Evolutionary conservation across 2,888 invertebrate species (phyloP).

Genomic region (Metalampra italica): DNA sequence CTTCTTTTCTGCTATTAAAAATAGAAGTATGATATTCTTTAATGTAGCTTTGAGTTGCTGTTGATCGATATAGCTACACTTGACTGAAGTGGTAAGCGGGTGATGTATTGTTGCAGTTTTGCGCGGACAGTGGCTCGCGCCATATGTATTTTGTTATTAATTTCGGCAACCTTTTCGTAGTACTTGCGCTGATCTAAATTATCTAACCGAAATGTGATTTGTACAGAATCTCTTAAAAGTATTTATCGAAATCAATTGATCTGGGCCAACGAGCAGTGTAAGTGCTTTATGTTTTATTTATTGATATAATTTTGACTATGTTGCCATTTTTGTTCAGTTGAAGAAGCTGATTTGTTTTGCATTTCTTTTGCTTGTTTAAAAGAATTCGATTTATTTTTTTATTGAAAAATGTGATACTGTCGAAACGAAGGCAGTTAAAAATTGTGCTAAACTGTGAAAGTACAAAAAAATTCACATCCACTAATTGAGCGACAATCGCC

Average conservation of each 20-base stretch:
- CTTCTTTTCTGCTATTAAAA: too few relatives aligned
- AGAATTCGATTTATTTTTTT: not conserved
- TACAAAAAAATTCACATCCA: not conserved
- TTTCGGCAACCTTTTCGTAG: constrained; percentile 29
- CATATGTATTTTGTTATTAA: constrained; percentile 17
- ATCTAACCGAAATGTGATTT: constrained; percentile 17
- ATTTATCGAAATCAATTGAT: constrained; percentile 6
- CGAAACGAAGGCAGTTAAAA: not conserved
- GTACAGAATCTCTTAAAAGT: constrained; percentile 10
- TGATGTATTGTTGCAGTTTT: not conserved
- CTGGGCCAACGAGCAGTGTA: constrained; percentile 27
- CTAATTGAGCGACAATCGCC: constrained; percentile 20
- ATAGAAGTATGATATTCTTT: too few relatives aligned
- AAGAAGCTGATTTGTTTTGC: constrained; percentile 17
- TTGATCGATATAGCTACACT: not conserved
- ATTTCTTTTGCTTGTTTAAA: constrained; percentile 2
- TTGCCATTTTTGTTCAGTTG: constrained; percentile 1
- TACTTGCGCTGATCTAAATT: constrained; percentile 43
- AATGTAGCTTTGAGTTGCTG: not conserved
- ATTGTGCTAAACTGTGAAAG: not conserved
- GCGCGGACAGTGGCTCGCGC: constrained; percentile 18
- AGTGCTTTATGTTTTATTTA: constrained; percentile 33
- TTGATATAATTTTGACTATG: constrained; percentile 5
- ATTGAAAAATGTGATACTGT: constrained; percentile 1
- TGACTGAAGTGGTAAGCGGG: not conserved